Evolutionary conservation across 1,140 invertebrate genomes (phyloP).

Genomic region (Pinna nobilis): DNA sequence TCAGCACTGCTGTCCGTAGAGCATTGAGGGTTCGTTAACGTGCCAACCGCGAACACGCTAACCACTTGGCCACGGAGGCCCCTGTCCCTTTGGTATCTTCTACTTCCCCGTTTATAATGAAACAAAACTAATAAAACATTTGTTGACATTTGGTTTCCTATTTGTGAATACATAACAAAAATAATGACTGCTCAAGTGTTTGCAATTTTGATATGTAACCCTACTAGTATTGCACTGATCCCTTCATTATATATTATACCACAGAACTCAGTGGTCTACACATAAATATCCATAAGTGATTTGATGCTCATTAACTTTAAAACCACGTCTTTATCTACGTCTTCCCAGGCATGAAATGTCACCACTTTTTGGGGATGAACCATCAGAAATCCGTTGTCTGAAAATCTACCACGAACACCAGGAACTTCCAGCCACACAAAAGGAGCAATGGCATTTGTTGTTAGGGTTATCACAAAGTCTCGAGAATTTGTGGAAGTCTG

Average conservation of each 20-base stretch:
- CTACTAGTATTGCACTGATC: not conserved
- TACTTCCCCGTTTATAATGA: too few species aligned
- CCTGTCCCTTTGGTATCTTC: too few species aligned
- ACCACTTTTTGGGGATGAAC: conserved; percentile 53
- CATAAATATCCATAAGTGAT: conserved; percentile 69
- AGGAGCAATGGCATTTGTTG: conserved; percentile 75
- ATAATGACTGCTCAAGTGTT: too few species aligned
- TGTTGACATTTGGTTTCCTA: too few species aligned
- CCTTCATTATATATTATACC: not conserved
- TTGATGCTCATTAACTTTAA: conserved; percentile 58
- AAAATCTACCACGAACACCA: conserved; percentile 77
- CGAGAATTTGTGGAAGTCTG: too few species aligned
- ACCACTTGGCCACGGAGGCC: too few species aligned
- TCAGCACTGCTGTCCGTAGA: too few species aligned
- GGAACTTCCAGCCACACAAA: conserved; percentile 81
- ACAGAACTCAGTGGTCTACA: conserved; percentile 6
- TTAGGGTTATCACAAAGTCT: conserved; percentile 12
- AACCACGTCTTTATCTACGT: conserved; percentile 48
- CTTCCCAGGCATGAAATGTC: conserved; percentile 60
- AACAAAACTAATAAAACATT: too few species aligned
- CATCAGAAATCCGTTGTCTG: conserved; percentile 81
- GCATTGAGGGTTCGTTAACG: too few species aligned
- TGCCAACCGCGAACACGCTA: too few species aligned
- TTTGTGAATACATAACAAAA: too few species aligned
- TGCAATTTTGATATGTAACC: too few species aligned